Conservation (phyloP, 2,113 vertebrate species). For the Empidonax traillii region DNA sequence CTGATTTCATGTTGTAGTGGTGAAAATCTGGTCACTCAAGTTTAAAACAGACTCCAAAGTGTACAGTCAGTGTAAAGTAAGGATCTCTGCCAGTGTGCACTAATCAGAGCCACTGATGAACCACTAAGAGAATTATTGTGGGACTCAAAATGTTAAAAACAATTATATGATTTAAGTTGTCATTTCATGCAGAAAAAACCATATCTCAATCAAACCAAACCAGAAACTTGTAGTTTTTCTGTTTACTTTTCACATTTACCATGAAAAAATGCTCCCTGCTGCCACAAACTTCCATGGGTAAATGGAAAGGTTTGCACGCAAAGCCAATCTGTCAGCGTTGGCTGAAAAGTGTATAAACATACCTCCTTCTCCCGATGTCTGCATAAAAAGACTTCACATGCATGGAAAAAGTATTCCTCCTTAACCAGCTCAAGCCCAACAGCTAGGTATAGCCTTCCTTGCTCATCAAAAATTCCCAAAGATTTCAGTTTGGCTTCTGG, state of each 20-base stretch:
- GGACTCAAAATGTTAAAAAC: background rate
- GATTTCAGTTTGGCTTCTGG: background rate
- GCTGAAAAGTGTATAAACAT: background rate
- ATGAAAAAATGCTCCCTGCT: conserved; percentile 11
- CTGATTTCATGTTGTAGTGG: background rate
- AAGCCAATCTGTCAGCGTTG: background rate
- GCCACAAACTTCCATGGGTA: background rate
- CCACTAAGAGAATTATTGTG: background rate
- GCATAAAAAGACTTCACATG: background rate
- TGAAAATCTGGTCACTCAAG: background rate
- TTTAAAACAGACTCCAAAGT: background rate
- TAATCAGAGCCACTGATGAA: background rate
- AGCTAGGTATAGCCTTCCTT: background rate
- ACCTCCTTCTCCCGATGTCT: background rate
- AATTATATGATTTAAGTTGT: background rate
- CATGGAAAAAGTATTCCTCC: background rate
- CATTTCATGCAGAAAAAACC: background rate
- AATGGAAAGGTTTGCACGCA: background rate
- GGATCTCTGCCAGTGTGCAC: background rate
- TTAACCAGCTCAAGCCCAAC: background rate
- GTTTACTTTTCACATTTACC: conserved; percentile 9
- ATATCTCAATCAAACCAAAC: background rate
- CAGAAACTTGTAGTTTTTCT: background rate
- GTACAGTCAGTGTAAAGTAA: background rate
- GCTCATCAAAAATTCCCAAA: background rate